phyloP scores from a whole-genome alignment of 2,113 vertebrate genomes.

The Megaptera novaeangliae region DNA sequence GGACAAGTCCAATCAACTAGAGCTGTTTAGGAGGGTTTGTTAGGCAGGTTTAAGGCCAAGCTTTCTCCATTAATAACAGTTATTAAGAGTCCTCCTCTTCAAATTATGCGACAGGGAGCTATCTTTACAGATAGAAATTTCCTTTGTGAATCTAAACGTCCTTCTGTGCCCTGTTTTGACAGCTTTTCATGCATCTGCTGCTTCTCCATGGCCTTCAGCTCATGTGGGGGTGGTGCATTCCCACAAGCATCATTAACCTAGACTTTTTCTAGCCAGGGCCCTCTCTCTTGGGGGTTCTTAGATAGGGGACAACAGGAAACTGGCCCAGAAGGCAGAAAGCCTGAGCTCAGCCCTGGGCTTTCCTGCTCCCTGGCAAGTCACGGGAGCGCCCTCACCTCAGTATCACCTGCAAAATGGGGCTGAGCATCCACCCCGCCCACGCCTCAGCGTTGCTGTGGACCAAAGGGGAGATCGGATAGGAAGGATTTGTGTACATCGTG shows the following conservation, averaged over 20 bases:
- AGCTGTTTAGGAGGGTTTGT: not conserved
- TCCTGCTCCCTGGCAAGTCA: not conserved
- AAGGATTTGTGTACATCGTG: not conserved
- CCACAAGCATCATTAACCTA: not conserved
- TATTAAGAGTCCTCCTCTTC: not conserved
- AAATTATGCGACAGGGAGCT: not conserved
- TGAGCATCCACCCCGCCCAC: rapidly evolving
- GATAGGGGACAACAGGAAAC: not conserved
- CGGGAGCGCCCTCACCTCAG: not conserved
- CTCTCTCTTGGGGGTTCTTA: not conserved
- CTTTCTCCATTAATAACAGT: not conserved
- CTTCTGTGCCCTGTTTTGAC: not conserved
- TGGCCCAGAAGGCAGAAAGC: not conserved
- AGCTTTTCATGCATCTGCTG: not conserved
- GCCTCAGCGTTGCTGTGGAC: too few species aligned
- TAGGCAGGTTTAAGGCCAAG: not conserved
- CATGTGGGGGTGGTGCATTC: not conserved
- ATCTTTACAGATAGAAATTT: not conserved
- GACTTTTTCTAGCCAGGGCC: not conserved
- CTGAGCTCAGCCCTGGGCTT: not conserved
- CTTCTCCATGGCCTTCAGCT: not conserved
- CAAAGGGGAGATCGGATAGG: rapidly evolving
- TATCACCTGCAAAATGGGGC: not conserved
- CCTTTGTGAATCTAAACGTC: not conserved
- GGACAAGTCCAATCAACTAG: not conserved